Evolutionary conservation across 2,888 invertebrate species (phyloP).

Genomic region (Sicus ferrugineus): DNA sequence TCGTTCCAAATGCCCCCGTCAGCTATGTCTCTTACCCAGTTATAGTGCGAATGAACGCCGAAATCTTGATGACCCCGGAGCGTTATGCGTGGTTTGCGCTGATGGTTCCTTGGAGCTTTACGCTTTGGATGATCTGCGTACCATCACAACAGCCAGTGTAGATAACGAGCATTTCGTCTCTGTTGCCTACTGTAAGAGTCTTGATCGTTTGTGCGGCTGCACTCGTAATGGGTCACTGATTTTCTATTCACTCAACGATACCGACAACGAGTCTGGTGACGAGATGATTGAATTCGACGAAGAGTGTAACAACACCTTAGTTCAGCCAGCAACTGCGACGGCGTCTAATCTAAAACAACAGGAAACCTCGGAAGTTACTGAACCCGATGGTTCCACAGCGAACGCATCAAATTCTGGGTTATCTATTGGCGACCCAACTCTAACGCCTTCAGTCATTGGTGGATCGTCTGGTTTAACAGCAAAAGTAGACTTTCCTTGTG

Average conservation of each 20-base stretch:
- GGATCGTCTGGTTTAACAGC: conserved; percentile 28
- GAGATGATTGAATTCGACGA: conserved; percentile 75
- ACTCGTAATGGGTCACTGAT: conserved; percentile 82
- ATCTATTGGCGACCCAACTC: conserved; percentile 16
- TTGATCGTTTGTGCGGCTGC: conserved; percentile 86
- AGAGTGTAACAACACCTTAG: conserved; percentile 61
- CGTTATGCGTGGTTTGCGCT: conserved; percentile 76
- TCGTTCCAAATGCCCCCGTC: conserved; percentile 73
- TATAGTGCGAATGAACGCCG: conserved; percentile 37
- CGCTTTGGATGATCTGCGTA: conserved; percentile 74
- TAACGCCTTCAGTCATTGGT: neutral
- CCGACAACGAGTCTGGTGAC: conserved; percentile 75
- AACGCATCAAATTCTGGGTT: conserved; percentile 32
- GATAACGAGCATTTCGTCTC: conserved; percentile 79
- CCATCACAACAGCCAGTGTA: conserved; percentile 73
- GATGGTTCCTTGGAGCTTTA: conserved; percentile 80
- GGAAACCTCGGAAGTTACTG: conserved; percentile 47
- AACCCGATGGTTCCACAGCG: conserved; percentile 50
- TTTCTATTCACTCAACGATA: conserved; percentile 80
- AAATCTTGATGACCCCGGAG: conserved; percentile 65
- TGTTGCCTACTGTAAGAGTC: conserved; percentile 85
- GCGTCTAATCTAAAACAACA: conserved; percentile 25
- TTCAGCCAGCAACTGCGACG: neutral
- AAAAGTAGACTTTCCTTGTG: conserved; percentile 37
- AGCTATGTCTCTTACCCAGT: conserved; percentile 73